These are phyloP conservation scores for Clarias pachynema DNA, from an alignment of 2,797 vertebrate species.

Conservation along the genomic window DNA sequence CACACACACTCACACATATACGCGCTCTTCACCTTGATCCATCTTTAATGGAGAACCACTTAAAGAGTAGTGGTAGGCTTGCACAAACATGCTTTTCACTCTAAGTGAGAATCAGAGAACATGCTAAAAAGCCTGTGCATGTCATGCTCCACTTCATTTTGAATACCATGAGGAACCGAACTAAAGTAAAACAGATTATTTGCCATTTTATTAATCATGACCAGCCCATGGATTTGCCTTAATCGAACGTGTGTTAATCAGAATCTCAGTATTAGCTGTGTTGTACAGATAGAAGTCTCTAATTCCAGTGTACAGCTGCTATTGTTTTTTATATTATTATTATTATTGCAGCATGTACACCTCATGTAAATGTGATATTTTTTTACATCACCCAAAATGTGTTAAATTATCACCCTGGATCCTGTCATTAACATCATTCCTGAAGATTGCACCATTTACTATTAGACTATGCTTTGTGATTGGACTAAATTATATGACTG, in stretches of 20 bases:
- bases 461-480: slow-evolving; percentile 22
- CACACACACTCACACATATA: background rate
- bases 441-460: slow-evolving; percentile 16
- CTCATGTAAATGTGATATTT: slow-evolving; percentile 8
- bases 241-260: slow-evolving; percentile 8
- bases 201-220: slow-evolving; percentile 26
- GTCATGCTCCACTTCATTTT: slow-evolving; percentile 27
- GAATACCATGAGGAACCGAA: background rate
- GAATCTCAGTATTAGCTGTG: background rate
- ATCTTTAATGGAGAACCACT: slow-evolving; percentile 41
- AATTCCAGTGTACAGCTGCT: background rate
- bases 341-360: background rate
- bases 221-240: background rate
- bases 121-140: slow-evolving; percentile 28
- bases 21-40: background rate
- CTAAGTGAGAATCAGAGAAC: slow-evolving; percentile 6
- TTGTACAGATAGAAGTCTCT: slow-evolving; percentile 2
- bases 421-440: slow-evolving; percentile 12
- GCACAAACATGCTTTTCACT: slow-evolving; percentile 32
- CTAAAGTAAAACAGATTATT: slow-evolving; percentile 39
- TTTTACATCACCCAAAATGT: slow-evolving; percentile 20
- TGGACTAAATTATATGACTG: slow-evolving; percentile 21
- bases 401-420: slow-evolving; percentile 24
- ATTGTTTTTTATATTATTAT: background rate
- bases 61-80: slow-evolving; percentile 23